Evolutionary conservation across 2,888 invertebrate species (phyloP), one percentile per base, ranked within the genome.

Genomic region (Phengaris alcon): DNA sequence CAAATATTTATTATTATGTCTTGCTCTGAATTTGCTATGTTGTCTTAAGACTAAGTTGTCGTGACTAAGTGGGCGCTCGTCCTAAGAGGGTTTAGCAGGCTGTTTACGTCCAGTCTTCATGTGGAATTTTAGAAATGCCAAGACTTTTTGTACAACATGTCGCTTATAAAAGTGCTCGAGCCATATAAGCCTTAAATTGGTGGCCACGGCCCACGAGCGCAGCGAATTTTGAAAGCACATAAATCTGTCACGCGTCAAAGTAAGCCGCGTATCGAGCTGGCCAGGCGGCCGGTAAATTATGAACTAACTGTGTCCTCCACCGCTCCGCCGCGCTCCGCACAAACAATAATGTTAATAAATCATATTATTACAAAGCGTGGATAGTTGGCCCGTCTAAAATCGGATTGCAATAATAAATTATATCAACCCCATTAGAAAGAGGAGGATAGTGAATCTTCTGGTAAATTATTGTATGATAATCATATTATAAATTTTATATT

Each of bases 241-340:
- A 93, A 93, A 93, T 93, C 88, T 90, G 90, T 90, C 92, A 90
- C 77, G 79, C 85, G 91, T 92, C 93, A 92, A 92, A 92, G 86
- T 93, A 92, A 93, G 92, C 91, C 89, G 85, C 88, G 90, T 92
- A 93, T 92, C 93, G 93, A 91, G 82, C 85, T 82, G 80, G 79
- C 85, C 93, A 92, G 90, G 86, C 87, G 84, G 83, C 83, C 84
- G 82, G 87, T 91, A 89, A 91, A 90, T 91, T 91, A 90, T 89
- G 88, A 87, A 89, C 88, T 89, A 85, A 69, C 69, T 69, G 85
- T 83, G 76, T 57, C 72, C 77, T 51, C 76, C 52, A 73, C 77
- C 75, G 69, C 59, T 48, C 69, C 69, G 74, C 73, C 64, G 68
- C 70, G 68, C 73, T 74, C 52, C 74, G 77, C 15, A 55, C 77